Conservation (phyloP, 2,888 invertebrate genomes). For the Lasius platythorax region DNA sequence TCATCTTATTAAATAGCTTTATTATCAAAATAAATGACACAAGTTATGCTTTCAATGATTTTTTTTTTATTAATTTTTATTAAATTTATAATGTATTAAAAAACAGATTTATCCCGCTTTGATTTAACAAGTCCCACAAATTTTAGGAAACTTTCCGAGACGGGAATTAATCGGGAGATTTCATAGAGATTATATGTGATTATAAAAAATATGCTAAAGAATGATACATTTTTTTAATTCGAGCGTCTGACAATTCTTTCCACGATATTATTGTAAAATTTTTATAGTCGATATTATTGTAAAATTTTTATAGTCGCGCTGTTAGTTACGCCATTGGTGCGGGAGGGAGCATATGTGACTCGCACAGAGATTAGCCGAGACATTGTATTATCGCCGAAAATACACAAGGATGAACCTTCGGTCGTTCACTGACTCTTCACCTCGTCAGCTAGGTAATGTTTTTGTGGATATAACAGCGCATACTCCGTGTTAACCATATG, state of each 20-base stretch:
- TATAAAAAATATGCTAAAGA: conserved; percentile 2
- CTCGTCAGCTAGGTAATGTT: conserved; percentile 58
- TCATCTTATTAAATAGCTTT: neutral
- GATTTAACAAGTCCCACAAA: neutral
- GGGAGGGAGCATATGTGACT: neutral
- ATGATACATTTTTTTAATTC: neutral
- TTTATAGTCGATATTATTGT: neutral
- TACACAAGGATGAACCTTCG: conserved; percentile 69
- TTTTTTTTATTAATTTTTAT: neutral
- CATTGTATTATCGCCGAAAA: conserved; percentile 71
- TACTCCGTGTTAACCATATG: neutral
- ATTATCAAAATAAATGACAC: neutral
- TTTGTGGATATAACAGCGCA: conserved; percentile 10
- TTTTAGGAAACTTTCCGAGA: neutral
- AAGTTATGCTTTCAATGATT: neutral
- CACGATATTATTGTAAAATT: neutral
- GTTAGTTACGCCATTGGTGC: conserved; percentile 39
- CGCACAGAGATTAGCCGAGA: conserved; percentile 68
- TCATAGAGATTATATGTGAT: neutral
- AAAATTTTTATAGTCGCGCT: neutral
- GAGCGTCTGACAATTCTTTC: neutral
- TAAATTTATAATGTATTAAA: conserved; percentile 1
- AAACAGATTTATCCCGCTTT: neutral
- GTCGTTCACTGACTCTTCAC: conserved; percentile 62
- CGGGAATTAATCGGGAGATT: neutral